Conservation (phyloP, 2,113 vertebrate species). For the Archocentrus centrarchus region DNA sequence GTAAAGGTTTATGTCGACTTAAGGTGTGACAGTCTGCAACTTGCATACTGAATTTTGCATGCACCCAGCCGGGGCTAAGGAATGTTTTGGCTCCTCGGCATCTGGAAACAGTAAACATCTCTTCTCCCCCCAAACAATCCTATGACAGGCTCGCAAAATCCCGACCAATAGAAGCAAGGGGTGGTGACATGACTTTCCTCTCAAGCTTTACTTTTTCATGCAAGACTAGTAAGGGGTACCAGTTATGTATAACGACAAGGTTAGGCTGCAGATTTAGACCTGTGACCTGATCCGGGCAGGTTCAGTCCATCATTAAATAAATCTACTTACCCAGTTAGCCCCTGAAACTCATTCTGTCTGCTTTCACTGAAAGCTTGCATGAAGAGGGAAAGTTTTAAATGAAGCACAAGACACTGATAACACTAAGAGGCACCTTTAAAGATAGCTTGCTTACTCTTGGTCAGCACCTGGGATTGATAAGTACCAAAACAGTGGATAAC, state of each 20-base stretch:
- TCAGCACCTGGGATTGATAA: too few species aligned
- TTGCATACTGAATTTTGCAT: not conserved
- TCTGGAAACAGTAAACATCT: conserved; percentile 67
- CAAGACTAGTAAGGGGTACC: not conserved
- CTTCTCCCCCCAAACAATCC: conserved; percentile 22
- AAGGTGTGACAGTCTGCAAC: not conserved
- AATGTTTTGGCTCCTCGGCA: conserved; percentile 55
- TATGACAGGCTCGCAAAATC: conserved; percentile 30
- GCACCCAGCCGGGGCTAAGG: not conserved
- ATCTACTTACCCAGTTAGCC: not conserved
- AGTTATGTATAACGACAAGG: not conserved
- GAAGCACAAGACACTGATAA: too few species aligned
- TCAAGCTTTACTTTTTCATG: conserved; percentile 16
- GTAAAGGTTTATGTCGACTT: not conserved
- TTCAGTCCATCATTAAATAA: not conserved
- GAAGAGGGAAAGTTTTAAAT: not conserved
- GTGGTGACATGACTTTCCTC: conserved; percentile 36
- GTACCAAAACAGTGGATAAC: too few species aligned
- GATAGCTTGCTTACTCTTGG: too few species aligned
- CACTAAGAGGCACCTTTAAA: too few species aligned
- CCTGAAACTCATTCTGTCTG: not conserved
- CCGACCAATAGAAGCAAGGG: conserved; percentile 70
- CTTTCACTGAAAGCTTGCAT: not conserved
- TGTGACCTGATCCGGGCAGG: not conserved
- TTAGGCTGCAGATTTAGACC: not conserved